Evolutionary conservation across 2,888 invertebrate genomes (phyloP), one percentile per base, ranked within the genome.

Genomic region (Ecliptopera silaceata): DNA sequence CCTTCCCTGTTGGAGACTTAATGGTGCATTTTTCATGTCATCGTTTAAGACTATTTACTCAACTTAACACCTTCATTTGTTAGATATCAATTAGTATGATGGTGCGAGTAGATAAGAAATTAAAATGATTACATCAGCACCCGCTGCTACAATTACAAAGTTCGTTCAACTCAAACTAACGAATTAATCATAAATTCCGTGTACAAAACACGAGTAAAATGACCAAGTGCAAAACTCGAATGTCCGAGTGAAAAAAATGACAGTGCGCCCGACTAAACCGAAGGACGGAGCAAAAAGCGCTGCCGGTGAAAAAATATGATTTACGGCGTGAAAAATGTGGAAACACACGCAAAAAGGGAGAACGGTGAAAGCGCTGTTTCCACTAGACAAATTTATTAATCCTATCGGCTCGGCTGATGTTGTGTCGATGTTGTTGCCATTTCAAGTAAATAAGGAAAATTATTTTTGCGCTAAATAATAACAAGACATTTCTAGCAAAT

Each of bases 301-400:
- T 82, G 82, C 85, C 87, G 85, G 86, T 88, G 89, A 90, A 91
- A 91, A 91, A 92, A 91, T 88, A 89, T 92, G 91, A 92, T 92
- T 91, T 91, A 91, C 87, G 65, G 81, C 86, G 82, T 88, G 91
- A 91, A 92, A 92, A 91, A 91, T 91, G 91, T 89, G 88, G 85
- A 90, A 90, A 88, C 87, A 89, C 88, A 86, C 88, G 84, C 84
- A 87, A 81, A 87, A 88, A 86, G 83, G 82, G 81, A 81, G 74
- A 76, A 80, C 75, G 85, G 84, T 84, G 88, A 88, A 88, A 88
- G 84, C 89, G 83, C 82, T 79, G 74, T 84, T 88, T 84, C 82
- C 85, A 84, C 86, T 82, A 84, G 83, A 88, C 89, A 84, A 88
- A 90, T 89, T 88, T 88, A 89, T 90, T 90, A 90, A 89, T 86